phyloP scores from a whole-genome alignment of 1,140 invertebrate species.

The Microplitis demolitor region DNA sequence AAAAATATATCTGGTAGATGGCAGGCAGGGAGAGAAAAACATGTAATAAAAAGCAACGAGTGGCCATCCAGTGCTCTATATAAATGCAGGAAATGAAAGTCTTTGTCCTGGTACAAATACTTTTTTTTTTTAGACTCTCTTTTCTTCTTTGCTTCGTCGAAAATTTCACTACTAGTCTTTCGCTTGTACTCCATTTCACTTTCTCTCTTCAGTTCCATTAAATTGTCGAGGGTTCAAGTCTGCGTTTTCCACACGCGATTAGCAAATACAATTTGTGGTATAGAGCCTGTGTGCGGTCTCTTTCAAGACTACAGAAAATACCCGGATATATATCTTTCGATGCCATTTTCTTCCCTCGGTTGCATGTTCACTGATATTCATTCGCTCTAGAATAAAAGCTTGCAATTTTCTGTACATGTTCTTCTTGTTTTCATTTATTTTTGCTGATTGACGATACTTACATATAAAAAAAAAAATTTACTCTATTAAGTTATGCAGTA shows the following conservation, averaged over 20 bases:
- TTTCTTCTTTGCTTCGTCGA: neutral
- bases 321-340: conserved; percentile 19
- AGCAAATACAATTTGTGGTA: conserved; percentile 57
- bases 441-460: neutral
- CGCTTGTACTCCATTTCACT: neutral
- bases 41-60: conserved; percentile 22
- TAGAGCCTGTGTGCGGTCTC: conserved; percentile 17
- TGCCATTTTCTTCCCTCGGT: neutral
- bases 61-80: neutral
- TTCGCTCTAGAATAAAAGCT: neutral
- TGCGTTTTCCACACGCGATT: conserved; percentile 42
- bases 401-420: neutral
- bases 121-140: neutral
- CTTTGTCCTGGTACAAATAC: conserved; percentile 1
- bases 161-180: neutral
- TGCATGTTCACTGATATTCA: neutral
- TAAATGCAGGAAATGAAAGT: conserved; percentile 27
- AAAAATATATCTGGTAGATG: conserved; percentile 1
- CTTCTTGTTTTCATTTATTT: neutral
- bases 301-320: conserved; percentile 9
- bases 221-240: conserved; percentile 6
- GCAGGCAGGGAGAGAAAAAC: neutral
- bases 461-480: too few species aligned
- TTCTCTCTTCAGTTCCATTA: conserved; percentile 2
- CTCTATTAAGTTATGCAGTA: too few species aligned